Conservation (phyloP, 1,140 invertebrate genomes). For the Procambarus virginalis region DNA sequence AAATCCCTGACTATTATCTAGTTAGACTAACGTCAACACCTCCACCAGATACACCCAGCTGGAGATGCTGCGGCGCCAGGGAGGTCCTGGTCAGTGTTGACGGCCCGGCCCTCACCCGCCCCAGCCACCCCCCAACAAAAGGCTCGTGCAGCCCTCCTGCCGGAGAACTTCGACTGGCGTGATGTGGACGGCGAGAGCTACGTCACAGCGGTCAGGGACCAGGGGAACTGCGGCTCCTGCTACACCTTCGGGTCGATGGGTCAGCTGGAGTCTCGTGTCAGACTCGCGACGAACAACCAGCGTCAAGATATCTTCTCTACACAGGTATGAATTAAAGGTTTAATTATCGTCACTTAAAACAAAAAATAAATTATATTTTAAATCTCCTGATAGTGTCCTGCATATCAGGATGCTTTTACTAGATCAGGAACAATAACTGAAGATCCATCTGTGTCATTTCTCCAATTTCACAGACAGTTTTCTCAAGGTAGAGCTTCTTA, state of each 20-base stretch:
- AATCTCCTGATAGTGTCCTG: too few species aligned
- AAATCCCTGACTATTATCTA: too few species aligned
- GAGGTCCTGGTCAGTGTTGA: constrained; percentile 71
- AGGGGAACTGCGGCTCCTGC: constrained; percentile 76
- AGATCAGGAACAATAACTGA: too few species aligned
- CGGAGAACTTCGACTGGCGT: constrained; percentile 77
- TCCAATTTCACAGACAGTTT: too few species aligned
- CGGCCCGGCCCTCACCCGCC: constrained; percentile 10
- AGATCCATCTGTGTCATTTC: too few species aligned
- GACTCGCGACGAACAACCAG: constrained; percentile 76
- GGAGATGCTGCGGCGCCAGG: constrained; percentile 73
- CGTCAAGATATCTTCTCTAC: constrained; percentile 74
- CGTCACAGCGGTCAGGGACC: constrained; percentile 76
- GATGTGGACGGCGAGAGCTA: constrained; percentile 76
- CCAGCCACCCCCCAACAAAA: constrained; percentile 32
- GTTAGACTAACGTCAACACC: too few species aligned
- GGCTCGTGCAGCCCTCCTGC: constrained; percentile 72
- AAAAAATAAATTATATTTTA: too few species aligned
- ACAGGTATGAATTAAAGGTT: constrained; percentile 71
- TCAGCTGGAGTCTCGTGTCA: constrained; percentile 75
- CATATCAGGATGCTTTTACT: too few species aligned
- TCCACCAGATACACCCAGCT: constrained; percentile 71
- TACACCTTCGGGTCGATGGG: constrained; percentile 77
- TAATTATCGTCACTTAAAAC: too few species aligned
- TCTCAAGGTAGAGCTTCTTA: too few species aligned